Conservation (phyloP, 1,140 invertebrate species). For the Bombyx mandarina region DNA sequence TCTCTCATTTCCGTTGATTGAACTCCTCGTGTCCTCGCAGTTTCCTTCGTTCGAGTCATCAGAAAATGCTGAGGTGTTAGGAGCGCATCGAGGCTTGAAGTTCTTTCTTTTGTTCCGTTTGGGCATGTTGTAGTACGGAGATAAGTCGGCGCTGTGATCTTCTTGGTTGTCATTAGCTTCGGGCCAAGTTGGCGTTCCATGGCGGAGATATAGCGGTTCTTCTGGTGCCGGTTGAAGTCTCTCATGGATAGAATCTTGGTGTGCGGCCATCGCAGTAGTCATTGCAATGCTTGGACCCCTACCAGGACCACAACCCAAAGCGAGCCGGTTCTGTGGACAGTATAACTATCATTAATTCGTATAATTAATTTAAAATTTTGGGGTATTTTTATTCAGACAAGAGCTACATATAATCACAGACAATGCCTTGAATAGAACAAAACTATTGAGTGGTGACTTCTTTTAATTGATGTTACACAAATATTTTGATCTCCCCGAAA, state of each 20-base stretch:
- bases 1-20: conserved; percentile 64
- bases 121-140: conserved; percentile 68
- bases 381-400: not conserved
- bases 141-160: conserved; percentile 62
- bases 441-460: no score
- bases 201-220: conserved; percentile 54
- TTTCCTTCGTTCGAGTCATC: conserved; percentile 65
- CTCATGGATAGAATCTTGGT: conserved; percentile 65
- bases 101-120: conserved; percentile 79
- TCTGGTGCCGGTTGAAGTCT: conserved; percentile 54
- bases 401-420: no score
- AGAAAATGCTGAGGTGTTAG: conserved; percentile 65
- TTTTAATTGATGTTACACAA: no score
- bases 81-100: conserved; percentile 76
- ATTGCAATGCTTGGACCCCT: conserved; percentile 52
- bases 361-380: not conserved
- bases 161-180: conserved; percentile 49
- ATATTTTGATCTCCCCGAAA: no score
- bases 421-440: no score
- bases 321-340: conserved; percentile 54
- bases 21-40: conserved; percentile 52
- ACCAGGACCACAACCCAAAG: conserved; percentile 42
- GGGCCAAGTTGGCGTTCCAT: conserved; percentile 52
- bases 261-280: conserved; percentile 67
- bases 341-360: conserved; percentile 6